Evolutionary conservation across 2,113 vertebrate species (phyloP).

Genomic region (Eulemur rufifrons): DNA sequence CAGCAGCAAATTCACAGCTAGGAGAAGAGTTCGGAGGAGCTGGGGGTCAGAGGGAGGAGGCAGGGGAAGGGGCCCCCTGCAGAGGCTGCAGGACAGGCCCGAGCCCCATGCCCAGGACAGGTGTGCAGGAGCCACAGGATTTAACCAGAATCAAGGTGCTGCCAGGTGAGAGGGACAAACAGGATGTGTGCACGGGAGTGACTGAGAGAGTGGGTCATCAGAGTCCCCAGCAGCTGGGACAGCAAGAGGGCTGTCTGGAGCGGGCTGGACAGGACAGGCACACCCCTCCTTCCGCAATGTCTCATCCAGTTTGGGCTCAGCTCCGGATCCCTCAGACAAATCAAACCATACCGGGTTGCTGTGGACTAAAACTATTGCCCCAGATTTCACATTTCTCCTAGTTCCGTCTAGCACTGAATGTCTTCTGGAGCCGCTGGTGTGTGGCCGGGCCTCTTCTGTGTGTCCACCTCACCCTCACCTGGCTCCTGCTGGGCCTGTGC

Average conservation of each 20-base stretch:
- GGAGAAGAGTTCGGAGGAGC: neutral
- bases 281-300: neutral
- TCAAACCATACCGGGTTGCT: neutral
- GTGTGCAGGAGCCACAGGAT: neutral
- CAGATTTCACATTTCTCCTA: neutral
- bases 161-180: neutral
- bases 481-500: too few relatives aligned
- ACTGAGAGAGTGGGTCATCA: too few relatives aligned
- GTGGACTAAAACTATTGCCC: neutral
- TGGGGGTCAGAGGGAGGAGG: neutral
- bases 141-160: neutral
- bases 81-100: neutral
- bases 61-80: neutral
- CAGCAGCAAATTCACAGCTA: neutral
- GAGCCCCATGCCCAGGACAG: neutral
- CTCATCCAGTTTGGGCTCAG: neutral
- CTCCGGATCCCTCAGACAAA: neutral
- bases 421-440: neutral
- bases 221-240: too few relatives aligned
- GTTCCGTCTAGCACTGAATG: neutral
- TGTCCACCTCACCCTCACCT: neutral
- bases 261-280: neutral
- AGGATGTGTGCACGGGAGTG: neutral
- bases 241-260: neutral
- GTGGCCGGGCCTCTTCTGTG: neutral